Conservation (phyloP, 2,888 invertebrate species). For the Cylindroiulus punctatus region DNA sequence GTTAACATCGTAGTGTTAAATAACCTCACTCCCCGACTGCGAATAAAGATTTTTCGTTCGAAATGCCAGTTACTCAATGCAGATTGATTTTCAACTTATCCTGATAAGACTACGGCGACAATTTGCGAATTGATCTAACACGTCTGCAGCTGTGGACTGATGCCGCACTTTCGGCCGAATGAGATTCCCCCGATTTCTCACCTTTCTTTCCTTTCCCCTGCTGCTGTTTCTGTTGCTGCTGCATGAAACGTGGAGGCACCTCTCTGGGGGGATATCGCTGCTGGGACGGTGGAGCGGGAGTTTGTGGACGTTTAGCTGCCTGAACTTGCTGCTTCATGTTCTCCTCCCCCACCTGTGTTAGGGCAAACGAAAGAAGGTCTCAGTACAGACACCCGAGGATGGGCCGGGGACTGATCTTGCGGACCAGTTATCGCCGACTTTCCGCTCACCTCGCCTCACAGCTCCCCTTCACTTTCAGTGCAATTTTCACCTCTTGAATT, state of each 20-base stretch:
- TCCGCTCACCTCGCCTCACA: not conserved
- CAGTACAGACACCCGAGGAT: not conserved
- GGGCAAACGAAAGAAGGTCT: not conserved
- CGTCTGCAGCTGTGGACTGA: too few species aligned
- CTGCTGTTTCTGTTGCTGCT: slow-evolving; percentile 57
- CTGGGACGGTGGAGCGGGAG: slow-evolving; percentile 57
- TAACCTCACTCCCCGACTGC: too few species aligned
- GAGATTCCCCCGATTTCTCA: too few species aligned
- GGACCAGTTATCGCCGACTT: not conserved
- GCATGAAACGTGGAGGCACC: slow-evolving; percentile 59
- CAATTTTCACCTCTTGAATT: not conserved
- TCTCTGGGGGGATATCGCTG: slow-evolving; percentile 59
- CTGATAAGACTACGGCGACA: too few species aligned
- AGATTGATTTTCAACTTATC: too few species aligned
- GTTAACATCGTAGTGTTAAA: too few species aligned
- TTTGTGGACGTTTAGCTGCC: slow-evolving; percentile 59
- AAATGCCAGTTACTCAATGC: too few species aligned
- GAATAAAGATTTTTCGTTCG: too few species aligned
- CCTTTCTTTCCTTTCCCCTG: slow-evolving; percentile 54
- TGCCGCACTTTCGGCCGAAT: too few species aligned
- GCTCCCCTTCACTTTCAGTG: not conserved
- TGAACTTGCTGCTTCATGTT: slow-evolving; percentile 59
- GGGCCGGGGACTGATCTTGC: not conserved
- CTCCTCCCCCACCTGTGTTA: slow-evolving; percentile 53
- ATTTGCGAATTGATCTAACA: too few species aligned